Conservation (phyloP, 2,797 vertebrate species). For the Catharus ustulatus region DNA sequence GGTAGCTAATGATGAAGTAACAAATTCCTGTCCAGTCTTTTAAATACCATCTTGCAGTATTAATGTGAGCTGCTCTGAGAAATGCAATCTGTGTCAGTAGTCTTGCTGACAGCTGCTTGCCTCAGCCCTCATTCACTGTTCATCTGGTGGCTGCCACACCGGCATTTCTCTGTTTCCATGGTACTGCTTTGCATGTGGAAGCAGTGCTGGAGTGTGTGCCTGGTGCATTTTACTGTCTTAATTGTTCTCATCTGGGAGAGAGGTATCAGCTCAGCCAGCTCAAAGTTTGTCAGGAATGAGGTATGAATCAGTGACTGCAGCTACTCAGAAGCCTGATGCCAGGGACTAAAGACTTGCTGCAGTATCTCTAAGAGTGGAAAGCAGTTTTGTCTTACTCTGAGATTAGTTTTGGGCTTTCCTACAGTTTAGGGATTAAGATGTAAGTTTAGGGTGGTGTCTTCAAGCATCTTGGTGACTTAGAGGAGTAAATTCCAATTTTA, state of each 20-base stretch:
- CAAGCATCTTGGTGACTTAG: not conserved
- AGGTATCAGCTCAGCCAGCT: slow-evolving; percentile 25
- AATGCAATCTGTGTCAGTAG: slow-evolving; percentile 30
- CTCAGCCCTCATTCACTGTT: slow-evolving; percentile 50
- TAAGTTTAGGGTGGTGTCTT: not conserved
- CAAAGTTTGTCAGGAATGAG: slow-evolving; percentile 49
- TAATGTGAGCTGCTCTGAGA: slow-evolving; percentile 20
- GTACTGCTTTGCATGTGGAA: slow-evolving; percentile 65
- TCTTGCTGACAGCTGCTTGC: slow-evolving; percentile 67
- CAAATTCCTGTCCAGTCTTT: not conserved
- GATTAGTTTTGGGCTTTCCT: not conserved
- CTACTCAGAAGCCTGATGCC: not conserved
- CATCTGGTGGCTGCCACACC: slow-evolving; percentile 43
- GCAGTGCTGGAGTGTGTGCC: slow-evolving; percentile 13
- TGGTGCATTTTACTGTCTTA: not conserved
- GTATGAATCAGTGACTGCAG: not conserved
- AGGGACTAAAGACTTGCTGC: not conserved
- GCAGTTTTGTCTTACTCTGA: not conserved
- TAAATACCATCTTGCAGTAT: not conserved
- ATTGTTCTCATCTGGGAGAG: slow-evolving; percentile 50
- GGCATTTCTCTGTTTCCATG: slow-evolving; percentile 71
- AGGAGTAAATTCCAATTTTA: not conserved
- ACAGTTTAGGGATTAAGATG: not conserved
- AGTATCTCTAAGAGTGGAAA: not conserved
- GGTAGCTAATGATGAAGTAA: not conserved